Base-by-base conservation (phyloP, 2,113 vertebrate species). In the Hippolais icterina region DNA sequence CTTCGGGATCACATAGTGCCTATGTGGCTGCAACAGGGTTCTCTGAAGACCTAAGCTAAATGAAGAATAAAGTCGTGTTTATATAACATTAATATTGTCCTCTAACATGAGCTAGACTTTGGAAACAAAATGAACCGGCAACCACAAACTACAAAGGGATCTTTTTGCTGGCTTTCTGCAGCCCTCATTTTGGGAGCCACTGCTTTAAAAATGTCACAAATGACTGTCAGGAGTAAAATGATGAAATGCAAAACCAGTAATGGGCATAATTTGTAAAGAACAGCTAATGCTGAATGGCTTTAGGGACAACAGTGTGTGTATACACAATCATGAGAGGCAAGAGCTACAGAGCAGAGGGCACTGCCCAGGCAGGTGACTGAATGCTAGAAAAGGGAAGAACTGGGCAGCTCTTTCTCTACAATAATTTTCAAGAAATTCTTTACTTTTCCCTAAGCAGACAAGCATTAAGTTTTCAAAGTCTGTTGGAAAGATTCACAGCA, bases 401-500 rank as follows among this genome's bases (percentile, higher is more conserved):
- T 29, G 77, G 47, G 65, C 54, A 93, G 70, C 25, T 39, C 69
- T 47, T 90, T 47, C 57, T 90, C 50, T 25, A 5, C 28, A 14
- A 0, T 24, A 52, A 70, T 6, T 87, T 90, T 52, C 56, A 88
- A 71, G 12, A 66, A 29, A 90, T 78, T 71, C 71, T 83, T 96
- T 65, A 83, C 50, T 92, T 49, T 87, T 52, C 41, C 28, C 60
- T 74, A 86, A 86, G 59, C 5, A 92, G 68, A 83, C 53, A 92
- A 76, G 69, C 72, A 89, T 80, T 93, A 80, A 87, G 68, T 96
- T 92, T 84, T 93, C 76, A 39, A 90, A 78, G 37, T 80, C 71
- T 90, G n/a, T 27, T 81, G 71, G 84, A 91, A 94, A 86, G 85
- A 60, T 64, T 77, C 79, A 75, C 76, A 94, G 87, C 72, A 88